These are phyloP conservation scores for Vanacampus margaritifer DNA, from an alignment of 2,113 vertebrate genomes.

Conservation along the genomic window DNA sequence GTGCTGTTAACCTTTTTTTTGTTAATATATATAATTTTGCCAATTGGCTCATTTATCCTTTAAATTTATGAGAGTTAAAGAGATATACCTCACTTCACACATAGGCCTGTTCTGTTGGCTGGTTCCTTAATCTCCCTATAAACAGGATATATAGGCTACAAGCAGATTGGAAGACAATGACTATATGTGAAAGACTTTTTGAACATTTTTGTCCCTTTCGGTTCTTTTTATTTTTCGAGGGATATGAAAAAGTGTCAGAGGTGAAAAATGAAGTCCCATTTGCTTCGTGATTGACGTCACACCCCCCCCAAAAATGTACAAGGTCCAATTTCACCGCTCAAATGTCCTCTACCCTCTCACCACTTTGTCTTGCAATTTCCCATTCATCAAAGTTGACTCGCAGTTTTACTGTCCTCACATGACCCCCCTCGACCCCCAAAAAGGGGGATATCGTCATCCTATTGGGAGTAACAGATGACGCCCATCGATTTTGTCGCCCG, in stretches of 20 bases:
- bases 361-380: slow-evolving; percentile 24
- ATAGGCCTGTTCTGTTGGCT: neutral
- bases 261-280: slow-evolving; percentile 34
- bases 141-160: slow-evolving; percentile 34
- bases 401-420: slow-evolving; percentile 27
- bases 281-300: slow-evolving; percentile 24
- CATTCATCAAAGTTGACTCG: slow-evolving; percentile 32
- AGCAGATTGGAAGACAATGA: slow-evolving; percentile 27
- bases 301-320: slow-evolving; percentile 26
- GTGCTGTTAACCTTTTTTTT: neutral
- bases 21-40: neutral
- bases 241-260: slow-evolving; percentile 12
- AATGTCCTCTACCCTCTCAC: slow-evolving; percentile 13
- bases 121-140: neutral
- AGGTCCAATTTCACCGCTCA: slow-evolving; percentile 34
- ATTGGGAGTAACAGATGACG: slow-evolving; percentile 1
- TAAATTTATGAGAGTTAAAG: neutral
- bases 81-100: neutral
- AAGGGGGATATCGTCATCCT: neutral
- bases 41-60: too few relatives aligned
- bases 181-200: slow-evolving; percentile 22
- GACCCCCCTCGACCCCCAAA: neutral
- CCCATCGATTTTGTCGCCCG: slow-evolving; percentile 15
- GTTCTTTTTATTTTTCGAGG: slow-evolving; percentile 19
- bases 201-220: neutral